Evolutionary conservation across 2,797 vertebrate genomes (phyloP), one percentile per base, ranked within the genome.

Genomic region (Natrix natrix): DNA sequence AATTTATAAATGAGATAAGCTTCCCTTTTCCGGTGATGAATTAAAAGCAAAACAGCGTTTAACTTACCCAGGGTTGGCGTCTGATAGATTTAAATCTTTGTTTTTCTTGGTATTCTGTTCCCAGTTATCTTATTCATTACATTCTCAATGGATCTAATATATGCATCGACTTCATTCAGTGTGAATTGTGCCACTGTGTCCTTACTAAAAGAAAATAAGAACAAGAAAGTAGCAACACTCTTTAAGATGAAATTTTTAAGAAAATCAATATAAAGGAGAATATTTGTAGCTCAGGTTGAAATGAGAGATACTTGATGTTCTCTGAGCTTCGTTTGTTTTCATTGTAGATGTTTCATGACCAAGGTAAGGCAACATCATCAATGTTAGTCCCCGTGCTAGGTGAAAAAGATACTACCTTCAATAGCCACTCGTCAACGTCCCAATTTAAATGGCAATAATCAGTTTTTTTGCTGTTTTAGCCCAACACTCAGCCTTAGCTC

Each of bases 231-330:
- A 66, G 48, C 1, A 4, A 69, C 13, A 16, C 43, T 54, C 66
- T 89, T 86, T 91, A 91, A 94, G 86, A 57, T 88, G 57, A n/a
- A 91, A 3, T 48, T 91, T 91, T 48, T 48, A 37, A 83, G 89
- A 28, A 60, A 60, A 5, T 2, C n/a, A 3, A 69, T 69, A 69
- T 69, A 69, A 69, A 69, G n/a, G n/a, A 69, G 66, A 32, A 16
- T 69, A 69, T 32, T 12, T 3, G 13, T 32, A 69, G n/a, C 5
- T 69, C n/a, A 69, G n/a, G 28, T n/a, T 66, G 63, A 66, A 66
- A 66, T n/a, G 28, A 66, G 4, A 1, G 28, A 0, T 32, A 28
- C 63, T 69, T 69, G 63, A 5, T 69, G 24, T n/a, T 16, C 13
- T 69, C 5, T 16, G n/a, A 16, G 13, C 28, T 69, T 32, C 28